Base-by-base conservation (phyloP, 2,888 invertebrate species). In the Calliphora vomitoria region DNA sequence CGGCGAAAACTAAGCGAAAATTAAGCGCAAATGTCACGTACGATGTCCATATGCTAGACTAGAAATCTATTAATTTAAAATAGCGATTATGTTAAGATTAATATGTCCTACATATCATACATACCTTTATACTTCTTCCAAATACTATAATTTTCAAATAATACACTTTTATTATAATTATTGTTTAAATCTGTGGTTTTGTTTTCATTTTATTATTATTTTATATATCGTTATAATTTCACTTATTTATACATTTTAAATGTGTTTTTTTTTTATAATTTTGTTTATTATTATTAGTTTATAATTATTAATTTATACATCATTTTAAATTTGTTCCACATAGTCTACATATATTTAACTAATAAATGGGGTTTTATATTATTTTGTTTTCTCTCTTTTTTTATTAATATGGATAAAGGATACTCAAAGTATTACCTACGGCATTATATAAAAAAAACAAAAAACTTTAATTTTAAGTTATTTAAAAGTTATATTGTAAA, bases 271-370 rank as follows among this genome's bases (percentile, higher is more conserved):
- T 50, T 35, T 15, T 18, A n/a, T 62, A 68, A 69, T 62, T 78
- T 55, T 74, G 3, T 75, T 64, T 82, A 50, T 78, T 82, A 50
- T 78, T 83, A 68, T 64, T 80, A 69, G 20, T 68, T 55, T 50
- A 89, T 44, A 11, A 44, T 88, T 86, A 82, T 88, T 80, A 75
- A 74, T 86, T 55, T 85, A 53, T 75, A 85, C 50, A 72, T 82
- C 18, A 53, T 85, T 81, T 80, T 71, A 58, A 85, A 85, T 84
- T 88, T 87, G 86, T 88, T 86, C 64, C 86, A 88, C 64, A 88
- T 85, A 82, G 68, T 81, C 75, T 87, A 81, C 86, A 82, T 72
- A 88, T 88, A 79, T 88, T 87, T 85, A 81, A 84, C 71, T 87
- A 82, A 75, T 78, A 31, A 68, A 64, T 79, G 41, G 15, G 69